These are phyloP conservation scores for Drosophila sulfurigaster DNA, from an alignment of 1,140 invertebrate species.

Conservation along the genomic window DNA sequence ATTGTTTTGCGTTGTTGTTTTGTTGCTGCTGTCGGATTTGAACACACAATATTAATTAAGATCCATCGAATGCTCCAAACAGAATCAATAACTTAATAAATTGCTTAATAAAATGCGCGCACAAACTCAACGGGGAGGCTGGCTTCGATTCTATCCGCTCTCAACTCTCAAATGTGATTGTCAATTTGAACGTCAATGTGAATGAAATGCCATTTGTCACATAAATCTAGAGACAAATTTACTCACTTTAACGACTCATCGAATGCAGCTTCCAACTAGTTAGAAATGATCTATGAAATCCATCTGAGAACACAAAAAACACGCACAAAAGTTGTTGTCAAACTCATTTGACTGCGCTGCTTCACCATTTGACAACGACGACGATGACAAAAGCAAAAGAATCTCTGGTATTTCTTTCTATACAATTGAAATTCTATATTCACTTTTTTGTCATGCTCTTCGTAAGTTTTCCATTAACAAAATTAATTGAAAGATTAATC, in stretches of 20 bases:
- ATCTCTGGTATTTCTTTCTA: too few species aligned
- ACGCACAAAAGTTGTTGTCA: too few species aligned
- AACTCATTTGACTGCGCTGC: background rate
- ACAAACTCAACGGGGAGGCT: conserved; percentile 53
- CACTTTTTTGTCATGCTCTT: too few species aligned
- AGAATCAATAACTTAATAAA: conserved; percentile 66
- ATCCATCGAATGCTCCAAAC: conserved; percentile 49
- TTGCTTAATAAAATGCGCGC: conserved; percentile 63
- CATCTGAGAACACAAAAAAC: too few species aligned
- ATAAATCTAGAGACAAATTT: conserved; percentile 49
- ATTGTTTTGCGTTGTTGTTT: conserved; percentile 30
- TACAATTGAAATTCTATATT: too few species aligned
- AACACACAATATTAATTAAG: conserved; percentile 70
- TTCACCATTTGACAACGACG: background rate
- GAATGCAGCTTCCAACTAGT: background rate
- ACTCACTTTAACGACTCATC: conserved; percentile 22
- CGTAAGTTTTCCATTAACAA: too few species aligned
- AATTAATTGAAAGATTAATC: too few species aligned
- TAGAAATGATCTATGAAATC: background rate
- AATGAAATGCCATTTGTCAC: conserved; percentile 55
- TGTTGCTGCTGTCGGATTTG: conserved; percentile 40
- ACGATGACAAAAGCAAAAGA: too few species aligned
- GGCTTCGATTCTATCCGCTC: background rate
- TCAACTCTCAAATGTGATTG: background rate
- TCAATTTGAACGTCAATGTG: conserved; percentile 1